Evolutionary conservation across 2,797 vertebrate species (phyloP), one percentile per base, ranked within the genome.

Genomic region (Liasis olivaceus): DNA sequence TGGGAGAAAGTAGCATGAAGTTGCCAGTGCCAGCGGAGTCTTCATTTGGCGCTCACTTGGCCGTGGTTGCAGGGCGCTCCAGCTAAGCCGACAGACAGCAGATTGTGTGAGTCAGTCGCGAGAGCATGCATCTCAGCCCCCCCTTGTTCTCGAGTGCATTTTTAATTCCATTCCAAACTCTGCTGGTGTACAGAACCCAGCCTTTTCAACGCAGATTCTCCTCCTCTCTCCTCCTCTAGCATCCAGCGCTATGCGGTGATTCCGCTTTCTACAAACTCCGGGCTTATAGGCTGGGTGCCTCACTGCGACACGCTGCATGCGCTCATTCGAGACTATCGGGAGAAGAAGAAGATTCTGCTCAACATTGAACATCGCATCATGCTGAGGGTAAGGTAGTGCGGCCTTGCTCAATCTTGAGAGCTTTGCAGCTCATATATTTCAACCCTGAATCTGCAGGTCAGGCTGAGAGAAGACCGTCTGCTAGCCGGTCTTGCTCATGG

Each of bases 311-410:
- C 99, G 0, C 98, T 99, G 93, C 99, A 99, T 0, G 99, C 99
- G 0, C 99, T 99, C 93, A 99, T 99, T 97, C 97, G 99, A 93
- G 99, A 99, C 98, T 99, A 99, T 97, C 96, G 99, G 0, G 99
- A 99, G 97, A 99, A 99, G 97, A 99, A 99, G 90, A 99, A 99
- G 98, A 99, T 99, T 93, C 97, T 99, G 85, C 98, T 99, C 95
- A 99, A 99, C 96, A 99, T 99, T 0, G 99, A 99, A 87, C 99
- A 99, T 92, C 99, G 99, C 97, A 99, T 99, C 96, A 99, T 99
- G 99, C 97, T 99, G 20, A 97, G 99, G 98, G 99, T 99, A 97
- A 95, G 94, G 69, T 4, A 4, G 9, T 42, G 42, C 93, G 47
- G 2, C 85, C 6, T 31, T 86, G 36, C 20, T 11, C 8, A 2